These are phyloP conservation scores for Anguilla obscura DNA, from an alignment of 2,797 vertebrate genomes.

Conservation along the genomic window DNA sequence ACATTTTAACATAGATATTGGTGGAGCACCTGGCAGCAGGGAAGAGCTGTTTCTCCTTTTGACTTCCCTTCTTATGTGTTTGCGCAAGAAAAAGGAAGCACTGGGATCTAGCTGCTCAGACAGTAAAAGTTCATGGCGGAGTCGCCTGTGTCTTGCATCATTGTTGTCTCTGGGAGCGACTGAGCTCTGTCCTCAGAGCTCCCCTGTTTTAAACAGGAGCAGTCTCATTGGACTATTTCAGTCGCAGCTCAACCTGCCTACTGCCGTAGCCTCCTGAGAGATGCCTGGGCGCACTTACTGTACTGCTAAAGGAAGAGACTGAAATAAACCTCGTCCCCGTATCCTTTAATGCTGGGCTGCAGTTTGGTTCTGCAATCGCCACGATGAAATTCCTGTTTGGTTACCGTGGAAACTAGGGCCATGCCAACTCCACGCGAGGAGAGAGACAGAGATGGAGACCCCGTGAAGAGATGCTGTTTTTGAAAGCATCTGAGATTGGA, in stretches of 20 bases:
- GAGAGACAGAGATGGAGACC: conserved; percentile 35
- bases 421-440: conserved; percentile 52
- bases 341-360: conserved; percentile 50
- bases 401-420: conserved; percentile 64
- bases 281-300: conserved; percentile 7
- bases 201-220: conserved; percentile 33
- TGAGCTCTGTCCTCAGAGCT: conserved; percentile 41
- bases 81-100: not conserved
- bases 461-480: conserved; percentile 10
- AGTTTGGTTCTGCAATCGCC: conserved; percentile 54
- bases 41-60: not conserved
- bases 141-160: conserved; percentile 33
- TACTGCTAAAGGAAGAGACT: conserved; percentile 35
- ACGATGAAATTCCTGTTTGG: conserved; percentile 51
- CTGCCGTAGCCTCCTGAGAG: not conserved
- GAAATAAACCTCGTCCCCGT: conserved; percentile 45
- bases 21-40: not conserved
- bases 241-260: conserved; percentile 36
- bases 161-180: not conserved
- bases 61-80: not conserved
- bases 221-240: conserved; percentile 32
- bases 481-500: conserved; percentile 21
- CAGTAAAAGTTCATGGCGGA: not conserved
- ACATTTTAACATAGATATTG: not conserved
- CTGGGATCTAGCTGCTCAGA: not conserved